A percentile compares a stretch with the other conserved stretches of the same genome.
Evolutionary conservation across 2,888 invertebrate species (phyloP).

Genomic region (Rotaria sp.): DNA sequence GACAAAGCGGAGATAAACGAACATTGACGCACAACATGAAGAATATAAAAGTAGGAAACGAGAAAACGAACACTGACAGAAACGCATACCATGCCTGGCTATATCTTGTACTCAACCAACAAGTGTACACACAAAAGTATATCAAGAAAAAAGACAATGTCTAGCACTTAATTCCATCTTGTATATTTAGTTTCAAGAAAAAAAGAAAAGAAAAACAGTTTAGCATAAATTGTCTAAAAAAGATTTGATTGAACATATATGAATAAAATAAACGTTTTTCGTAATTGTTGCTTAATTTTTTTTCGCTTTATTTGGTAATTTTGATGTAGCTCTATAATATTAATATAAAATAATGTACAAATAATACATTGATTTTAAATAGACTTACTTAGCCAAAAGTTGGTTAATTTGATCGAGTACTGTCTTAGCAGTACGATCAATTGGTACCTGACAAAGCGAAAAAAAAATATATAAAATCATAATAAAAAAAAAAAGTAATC

Average conservation of each 20-base stretch:
- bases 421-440: neutral
- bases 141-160: neutral
- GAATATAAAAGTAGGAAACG: neutral
- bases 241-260: neutral
- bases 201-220: neutral
- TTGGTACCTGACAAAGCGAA: neutral
- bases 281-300: neutral
- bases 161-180: neutral
- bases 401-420: neutral
- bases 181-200: neutral
- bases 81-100: neutral
- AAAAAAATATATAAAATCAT: neutral
- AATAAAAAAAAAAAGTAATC: neutral
- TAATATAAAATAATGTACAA: neutral
- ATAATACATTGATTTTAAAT: neutral
- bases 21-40: neutral
- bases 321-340: neutral
- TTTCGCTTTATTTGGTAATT: constrained; percentile 11
- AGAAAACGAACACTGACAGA: neutral
- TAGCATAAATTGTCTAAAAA: neutral
- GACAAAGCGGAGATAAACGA: neutral
- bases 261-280: neutral
- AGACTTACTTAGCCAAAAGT: neutral
- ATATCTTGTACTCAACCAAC: neutral
- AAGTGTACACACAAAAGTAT: neutral